Percentiles rank a stretch among this genome's conserved stretches.
Evolutionary conservation across 2,888 invertebrate species (phyloP).

Genomic region (Chloroclystis v-ata): DNA sequence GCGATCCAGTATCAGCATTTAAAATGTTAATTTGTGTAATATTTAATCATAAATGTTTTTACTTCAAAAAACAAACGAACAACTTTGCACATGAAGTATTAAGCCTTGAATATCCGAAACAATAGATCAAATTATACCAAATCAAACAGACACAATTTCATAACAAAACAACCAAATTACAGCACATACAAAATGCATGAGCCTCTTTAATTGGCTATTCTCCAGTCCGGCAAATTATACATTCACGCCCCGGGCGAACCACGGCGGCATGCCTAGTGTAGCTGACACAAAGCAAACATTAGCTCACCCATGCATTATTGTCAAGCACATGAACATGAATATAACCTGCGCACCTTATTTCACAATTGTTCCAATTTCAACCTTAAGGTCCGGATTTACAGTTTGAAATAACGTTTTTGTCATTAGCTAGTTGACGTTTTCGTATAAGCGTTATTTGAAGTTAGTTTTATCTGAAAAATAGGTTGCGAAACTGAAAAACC

Average conservation of each 20-base stretch:
- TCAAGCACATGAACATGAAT: conserved; percentile 65
- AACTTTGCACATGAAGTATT: no score
- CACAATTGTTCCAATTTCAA: conserved; percentile 8
- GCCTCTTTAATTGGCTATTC: conserved; percentile 72
- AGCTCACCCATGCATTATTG: conserved; percentile 77
- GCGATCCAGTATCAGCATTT: no score
- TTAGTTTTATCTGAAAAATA: no score
- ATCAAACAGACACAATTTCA: conserved; percentile 18
- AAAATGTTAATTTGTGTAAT: no score
- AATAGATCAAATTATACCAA: not conserved
- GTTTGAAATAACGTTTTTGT: conserved; percentile 5
- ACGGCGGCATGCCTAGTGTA: conserved; percentile 68
- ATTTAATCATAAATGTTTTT: no score
- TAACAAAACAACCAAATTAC: conserved; percentile 35
- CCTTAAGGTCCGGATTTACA: not conserved
- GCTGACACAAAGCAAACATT: conserved; percentile 76
- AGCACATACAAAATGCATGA: conserved; percentile 68
- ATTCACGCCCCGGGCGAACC: conserved; percentile 69
- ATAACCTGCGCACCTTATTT: conserved; percentile 34
- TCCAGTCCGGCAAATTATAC: conserved; percentile 65
- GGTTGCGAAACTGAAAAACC: no score
- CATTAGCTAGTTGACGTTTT: no score
- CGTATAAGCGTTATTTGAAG: no score
- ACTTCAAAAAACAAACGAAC: no score
- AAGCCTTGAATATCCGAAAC: not conserved